Evolutionary conservation across 2,888 invertebrate genomes (phyloP), one percentile per base, ranked within the genome.

Genomic region (Didymodactylos carnosus): DNA sequence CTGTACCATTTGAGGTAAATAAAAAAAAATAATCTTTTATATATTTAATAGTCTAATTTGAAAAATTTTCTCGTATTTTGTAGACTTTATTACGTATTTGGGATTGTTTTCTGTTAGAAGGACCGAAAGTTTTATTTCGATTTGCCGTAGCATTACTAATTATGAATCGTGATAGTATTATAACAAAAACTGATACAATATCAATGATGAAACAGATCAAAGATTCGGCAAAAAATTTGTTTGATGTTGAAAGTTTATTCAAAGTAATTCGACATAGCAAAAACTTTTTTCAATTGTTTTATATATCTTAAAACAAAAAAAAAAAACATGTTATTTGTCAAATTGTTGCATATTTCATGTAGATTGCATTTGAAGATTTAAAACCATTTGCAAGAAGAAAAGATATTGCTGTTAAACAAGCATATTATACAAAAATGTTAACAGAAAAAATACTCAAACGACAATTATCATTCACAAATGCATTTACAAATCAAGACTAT

Each of bases 101-200:
- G 86, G 86, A 86, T 79, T 85, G 85, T 76, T 86, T 86, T 78
- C 79, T 86, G 70, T 78, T 86, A 70, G 86, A 86, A 78, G 86
- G 86, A 14, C 85, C 85, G 11, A 86, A 86, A 78, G 85, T 86
- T 43, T 78, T 86, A 74, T 86, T 86, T 79, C 84, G 86, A 7
- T 86, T 86, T 78, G 83, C 86, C 4, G 79, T 86, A 72, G 86
- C 86, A 41, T 81, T 86, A 51, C 79, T 86, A 72, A 84, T 84
- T 78, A 79, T 84, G 75, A 83, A 85, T 76, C 85, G 86, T 79
- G 79, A 82, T 27, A 81, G 82, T 41, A 79, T 86, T 25, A 79
- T 86, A 73, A 79, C 82, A 76, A 83, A 84, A 77, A 81, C 77
- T 43, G 85, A 86, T 78, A 85, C 85, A 0, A 84, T 86, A 76